Base-by-base conservation (phyloP, 1,140 invertebrate genomes). In the Chironomus tepperi region DNA sequence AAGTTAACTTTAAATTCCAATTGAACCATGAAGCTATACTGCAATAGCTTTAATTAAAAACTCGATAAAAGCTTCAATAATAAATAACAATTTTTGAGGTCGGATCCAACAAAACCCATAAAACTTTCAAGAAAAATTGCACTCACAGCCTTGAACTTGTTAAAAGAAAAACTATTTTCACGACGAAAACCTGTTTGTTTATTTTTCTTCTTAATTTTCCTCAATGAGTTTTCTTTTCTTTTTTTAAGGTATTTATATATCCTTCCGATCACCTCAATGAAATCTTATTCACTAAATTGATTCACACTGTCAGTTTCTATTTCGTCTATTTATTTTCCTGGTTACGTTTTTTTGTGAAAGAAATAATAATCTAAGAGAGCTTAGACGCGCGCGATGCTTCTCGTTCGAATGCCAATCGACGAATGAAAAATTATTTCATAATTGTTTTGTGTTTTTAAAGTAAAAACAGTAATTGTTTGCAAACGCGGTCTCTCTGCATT, bases 391-490 rank as follows among this genome's bases (percentile, higher is more conserved):
- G 16, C 65, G 65, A 70, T 70, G 65, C 19, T 70, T 70, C 18
- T 21, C 65, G 65, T 70, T 18, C 10, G 65, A 70, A 16, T 70
- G 19, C 18, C 19, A 16, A 70, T 70, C n/a, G 19, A 70, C 19
- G 65, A 70, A 70, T 70, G 65, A 19, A 70, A 70, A 70, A 16
- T 18, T 18, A 70, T 70, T 70, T 70, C 65, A 70, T 70, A 70
- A 70, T 70, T 70, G 65, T 70, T 70, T 70, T 18, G 19, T 19
- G 10, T 70, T 70, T 70, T 70, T 18, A 19, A 70, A 21, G 15
- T 19, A 70, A 21, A 34, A 34, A 70, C 19, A 18, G 16, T 70
- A 70, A 70, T 70, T 70, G 65, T 70, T 70, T 70, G 65, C 65
- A 70, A 70, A 70, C 65, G 10, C 18, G 16, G 16, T 70, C 18